Conservation (phyloP, 2,113 vertebrate species). For the Notarius quadriscutis region DNA sequence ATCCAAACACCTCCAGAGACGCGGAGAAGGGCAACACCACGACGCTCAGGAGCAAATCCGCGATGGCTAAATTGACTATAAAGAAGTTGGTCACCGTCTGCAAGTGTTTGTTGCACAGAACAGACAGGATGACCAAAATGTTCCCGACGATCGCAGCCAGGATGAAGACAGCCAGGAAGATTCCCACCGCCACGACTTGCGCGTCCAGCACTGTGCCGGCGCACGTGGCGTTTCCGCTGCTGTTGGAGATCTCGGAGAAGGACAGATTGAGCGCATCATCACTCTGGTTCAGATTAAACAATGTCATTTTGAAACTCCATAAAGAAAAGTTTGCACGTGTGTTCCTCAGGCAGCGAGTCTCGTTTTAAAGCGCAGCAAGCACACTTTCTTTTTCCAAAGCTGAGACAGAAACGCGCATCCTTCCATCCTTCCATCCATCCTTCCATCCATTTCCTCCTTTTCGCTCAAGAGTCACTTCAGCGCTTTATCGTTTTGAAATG, state of each 20-base stretch:
- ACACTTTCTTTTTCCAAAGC: neutral
- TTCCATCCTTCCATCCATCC: conserved; percentile 13
- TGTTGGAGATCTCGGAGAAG: conserved; percentile 67
- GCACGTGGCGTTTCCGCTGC: conserved; percentile 60
- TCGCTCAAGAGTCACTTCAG: neutral
- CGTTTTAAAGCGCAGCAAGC: conserved; percentile 18
- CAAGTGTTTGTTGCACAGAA: conserved; percentile 91
- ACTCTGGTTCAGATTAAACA: conserved; percentile 81
- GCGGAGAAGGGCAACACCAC: conserved; percentile 95
- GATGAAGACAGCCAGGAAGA: conserved; percentile 88
- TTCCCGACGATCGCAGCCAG: conserved; percentile 91
- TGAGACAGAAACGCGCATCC: conserved; percentile 7
- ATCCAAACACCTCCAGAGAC: conserved; percentile 90
- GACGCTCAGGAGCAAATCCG: conserved; percentile 89
- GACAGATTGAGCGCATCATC: conserved; percentile 75
- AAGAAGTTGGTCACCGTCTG: conserved; percentile 98
- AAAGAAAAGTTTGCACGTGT: conserved; percentile 66
- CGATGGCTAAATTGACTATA: conserved; percentile 95
- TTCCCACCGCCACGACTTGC: conserved; percentile 82
- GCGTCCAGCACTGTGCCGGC: conserved; percentile 76
- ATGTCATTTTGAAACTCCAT: conserved; percentile 86
- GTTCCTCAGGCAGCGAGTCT: neutral
- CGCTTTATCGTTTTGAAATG: neutral
- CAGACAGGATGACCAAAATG: conserved; percentile 93
- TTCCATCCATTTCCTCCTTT: neutral